Base-by-base conservation (phyloP, 2,113 vertebrate genomes). In the Albula glossodonta region DNA sequence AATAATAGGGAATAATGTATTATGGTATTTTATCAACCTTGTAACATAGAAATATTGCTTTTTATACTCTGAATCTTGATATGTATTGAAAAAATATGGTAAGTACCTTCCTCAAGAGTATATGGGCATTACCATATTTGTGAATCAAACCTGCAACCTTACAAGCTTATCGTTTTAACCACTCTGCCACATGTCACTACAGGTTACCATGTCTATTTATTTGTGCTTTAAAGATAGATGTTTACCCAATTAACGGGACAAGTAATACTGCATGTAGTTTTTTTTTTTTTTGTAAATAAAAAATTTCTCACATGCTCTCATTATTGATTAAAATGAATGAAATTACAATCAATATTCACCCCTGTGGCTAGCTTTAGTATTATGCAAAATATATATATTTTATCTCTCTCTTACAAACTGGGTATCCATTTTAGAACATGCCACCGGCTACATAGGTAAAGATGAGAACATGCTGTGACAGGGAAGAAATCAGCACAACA, bases 321-420 rank as follows among this genome's bases (percentile, higher is more conserved):
- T 19, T 83, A 66, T 10, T 22, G 10, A 77, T 78, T 41, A 78
- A 84, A 84, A 77, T 84, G 13, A 70, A 53, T 84, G 22, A 56
- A 70, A 53, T 25, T 12, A 51, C 25, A 77, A 78, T 13, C 31
- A 31, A 53, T 25, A 78, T 41, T 10, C 15, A 51, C 2, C 12
- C 19, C 83, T 78, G 8, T 41, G 51, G 3, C 7, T 56, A 52
- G 51, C 74, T 57, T n/a, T 78, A 48, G n/a, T 10, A 13, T 57
- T 60, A n/a, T 51, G 56, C 41, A n/a, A 74, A 25, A n/a, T 31
- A 3, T 74, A 2, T 74, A 10, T 31, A 6, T 22, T 22, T 74
- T n/a, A n/a, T 25, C 19, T 25, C n/a, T 2, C 25, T 31, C 25
- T 8, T n/a, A 31, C 49, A 66, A 22, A 9, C 49, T 25, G 49